A percentile compares a stretch with the other conserved stretches of the same genome.
Conservation (phyloP, 2,797 vertebrate species). For the Eulemur albifrons region DNA sequence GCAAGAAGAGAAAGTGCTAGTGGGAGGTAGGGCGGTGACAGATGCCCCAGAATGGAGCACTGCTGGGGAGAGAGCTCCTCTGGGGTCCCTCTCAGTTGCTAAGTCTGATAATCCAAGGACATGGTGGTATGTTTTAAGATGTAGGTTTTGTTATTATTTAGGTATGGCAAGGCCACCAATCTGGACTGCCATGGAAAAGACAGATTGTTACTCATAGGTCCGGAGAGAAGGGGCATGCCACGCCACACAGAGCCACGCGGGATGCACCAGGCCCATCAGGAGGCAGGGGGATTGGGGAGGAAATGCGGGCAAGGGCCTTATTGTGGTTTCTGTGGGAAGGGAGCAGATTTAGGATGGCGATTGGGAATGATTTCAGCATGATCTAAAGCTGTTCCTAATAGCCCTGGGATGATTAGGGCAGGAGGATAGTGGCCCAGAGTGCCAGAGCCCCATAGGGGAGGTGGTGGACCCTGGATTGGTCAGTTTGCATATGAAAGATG, state of each 20-base stretch:
- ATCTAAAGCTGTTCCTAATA: neutral
- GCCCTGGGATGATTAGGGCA: neutral
- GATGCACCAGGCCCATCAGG: neutral
- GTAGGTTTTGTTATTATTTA: neutral
- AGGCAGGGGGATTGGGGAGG: neutral
- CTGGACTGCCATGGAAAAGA: neutral
- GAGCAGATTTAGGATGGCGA: neutral
- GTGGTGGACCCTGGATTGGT: neutral
- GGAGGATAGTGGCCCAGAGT: neutral
- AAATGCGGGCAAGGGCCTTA: neutral
- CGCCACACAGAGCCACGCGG: accelerated
- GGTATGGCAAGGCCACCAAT: neutral
- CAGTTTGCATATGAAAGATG: neutral
- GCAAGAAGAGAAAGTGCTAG: neutral
- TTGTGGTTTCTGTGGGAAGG: neutral
- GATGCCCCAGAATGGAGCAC: neutral
- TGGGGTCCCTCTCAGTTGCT: neutral
- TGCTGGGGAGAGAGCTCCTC: neutral
- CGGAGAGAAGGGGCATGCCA: neutral
- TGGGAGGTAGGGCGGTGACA: too few relatives aligned
- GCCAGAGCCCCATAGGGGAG: neutral
- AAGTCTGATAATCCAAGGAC: neutral
- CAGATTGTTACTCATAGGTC: neutral
- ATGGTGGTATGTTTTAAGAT: neutral
- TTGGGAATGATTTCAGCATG: neutral